A percentile compares a stretch with the other conserved stretches of the same genome.
Evolutionary conservation across 2,888 invertebrate genomes (phyloP).

Genomic region (Octonoba sinensis): DNA sequence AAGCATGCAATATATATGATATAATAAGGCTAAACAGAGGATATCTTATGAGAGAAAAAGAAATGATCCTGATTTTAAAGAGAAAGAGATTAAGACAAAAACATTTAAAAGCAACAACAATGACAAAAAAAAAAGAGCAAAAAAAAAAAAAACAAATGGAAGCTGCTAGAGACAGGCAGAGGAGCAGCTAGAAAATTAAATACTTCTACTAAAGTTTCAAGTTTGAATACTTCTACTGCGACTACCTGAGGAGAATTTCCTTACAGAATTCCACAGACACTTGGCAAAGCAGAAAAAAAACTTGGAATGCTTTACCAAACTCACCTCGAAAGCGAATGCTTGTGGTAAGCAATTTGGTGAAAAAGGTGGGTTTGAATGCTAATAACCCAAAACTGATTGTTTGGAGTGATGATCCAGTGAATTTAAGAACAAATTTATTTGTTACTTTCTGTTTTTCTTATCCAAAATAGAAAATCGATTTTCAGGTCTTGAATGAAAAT

Average conservation of each 20-base stretch:
- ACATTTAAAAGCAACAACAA: not conserved
- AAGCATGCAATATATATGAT: not conserved
- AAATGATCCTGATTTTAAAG: not conserved
- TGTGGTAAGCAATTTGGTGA: not conserved
- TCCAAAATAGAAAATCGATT: not conserved
- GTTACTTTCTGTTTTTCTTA: not conserved
- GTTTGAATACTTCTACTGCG: not conserved
- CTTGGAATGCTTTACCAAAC: not conserved
- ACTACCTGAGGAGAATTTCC: not conserved
- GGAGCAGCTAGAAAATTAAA: not conserved
- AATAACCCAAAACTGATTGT: not conserved
- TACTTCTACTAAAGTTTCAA: not conserved
- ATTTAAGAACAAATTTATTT: too few species aligned
- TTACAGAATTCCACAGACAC: not conserved
- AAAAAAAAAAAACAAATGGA: slow-evolving; percentile 3
- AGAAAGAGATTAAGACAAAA: not conserved
- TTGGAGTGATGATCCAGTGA: not conserved
- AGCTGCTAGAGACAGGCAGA: not conserved
- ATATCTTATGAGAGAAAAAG: not conserved
- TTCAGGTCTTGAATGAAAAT: not conserved
- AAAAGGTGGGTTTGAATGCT: slow-evolving; percentile 1
- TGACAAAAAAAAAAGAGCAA: slow-evolving; percentile 1
- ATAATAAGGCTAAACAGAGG: not conserved
- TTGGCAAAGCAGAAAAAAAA: not conserved
- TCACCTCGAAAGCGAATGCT: not conserved